A percentile compares a stretch with the other conserved stretches of the same genome.
phyloP scores from a whole-genome alignment of 2,113 vertebrate genomes.

The Rhea americana region DNA sequence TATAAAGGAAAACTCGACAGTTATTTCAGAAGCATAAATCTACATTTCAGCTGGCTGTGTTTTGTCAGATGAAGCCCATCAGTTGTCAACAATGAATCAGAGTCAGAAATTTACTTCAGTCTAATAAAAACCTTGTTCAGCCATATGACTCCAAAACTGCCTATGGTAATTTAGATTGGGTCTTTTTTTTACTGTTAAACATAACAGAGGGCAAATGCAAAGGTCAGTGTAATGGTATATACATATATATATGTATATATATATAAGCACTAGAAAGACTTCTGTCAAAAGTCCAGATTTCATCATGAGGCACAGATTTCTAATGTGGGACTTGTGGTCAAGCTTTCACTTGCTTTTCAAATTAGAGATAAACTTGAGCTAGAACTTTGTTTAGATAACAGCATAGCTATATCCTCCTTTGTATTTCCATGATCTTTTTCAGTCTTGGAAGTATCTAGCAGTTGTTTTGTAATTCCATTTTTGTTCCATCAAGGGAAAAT shows the following conservation, averaged over 20 bases:
- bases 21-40: slow-evolving; percentile 2
- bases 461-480: neutral
- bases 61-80: neutral
- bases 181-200: neutral
- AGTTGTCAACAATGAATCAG: neutral
- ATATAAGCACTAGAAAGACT: neutral
- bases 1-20: neutral
- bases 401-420: neutral
- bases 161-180: neutral
- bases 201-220: neutral
- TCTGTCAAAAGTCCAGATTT: neutral
- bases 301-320: neutral
- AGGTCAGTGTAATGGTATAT: neutral
- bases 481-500: neutral
- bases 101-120: neutral
- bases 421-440: neutral
- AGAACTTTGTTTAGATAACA: neutral
- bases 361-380: neutral
- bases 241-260: too few species aligned
- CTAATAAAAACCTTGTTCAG: neutral
- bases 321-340: neutral
- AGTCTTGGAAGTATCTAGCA: neutral
- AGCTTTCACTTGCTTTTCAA: neutral
- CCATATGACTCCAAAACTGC: neutral
- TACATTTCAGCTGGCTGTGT: neutral